These are phyloP conservation scores for Catharus bicknelli DNA, from an alignment of 2,113 vertebrate species.

Conservation along the genomic window DNA sequence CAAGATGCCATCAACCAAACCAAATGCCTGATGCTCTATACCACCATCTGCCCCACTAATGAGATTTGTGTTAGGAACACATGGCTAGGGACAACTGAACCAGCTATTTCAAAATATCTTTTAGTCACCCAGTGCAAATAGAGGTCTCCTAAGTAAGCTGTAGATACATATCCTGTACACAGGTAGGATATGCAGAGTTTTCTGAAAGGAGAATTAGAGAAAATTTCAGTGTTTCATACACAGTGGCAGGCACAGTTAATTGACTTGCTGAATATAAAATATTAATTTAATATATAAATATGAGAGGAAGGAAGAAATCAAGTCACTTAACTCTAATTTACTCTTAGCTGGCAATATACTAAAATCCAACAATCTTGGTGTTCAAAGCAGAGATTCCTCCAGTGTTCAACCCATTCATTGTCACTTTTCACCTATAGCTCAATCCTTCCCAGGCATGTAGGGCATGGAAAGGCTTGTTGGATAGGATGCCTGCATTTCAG, in stretches of 20 bases:
- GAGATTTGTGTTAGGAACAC: background rate
- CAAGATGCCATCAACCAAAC: background rate
- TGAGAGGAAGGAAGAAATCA: background rate
- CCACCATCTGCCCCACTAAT: rapidly evolving
- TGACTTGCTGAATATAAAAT: background rate
- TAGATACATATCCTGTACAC: background rate
- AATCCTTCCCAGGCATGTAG: background rate
- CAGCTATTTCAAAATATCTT: background rate
- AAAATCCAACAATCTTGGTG: background rate
- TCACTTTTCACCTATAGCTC: background rate
- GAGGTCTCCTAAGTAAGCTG: background rate
- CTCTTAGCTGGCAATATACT: background rate
- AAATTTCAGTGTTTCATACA: background rate
- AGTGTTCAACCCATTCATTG: background rate
- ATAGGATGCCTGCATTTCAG: background rate
- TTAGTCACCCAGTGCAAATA: background rate
- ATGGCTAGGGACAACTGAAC: background rate
- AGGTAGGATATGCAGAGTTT: background rate
- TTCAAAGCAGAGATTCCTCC: background rate
- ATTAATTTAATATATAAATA: background rate
- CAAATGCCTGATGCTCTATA: background rate
- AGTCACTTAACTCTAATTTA: background rate
- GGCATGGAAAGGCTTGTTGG: background rate
- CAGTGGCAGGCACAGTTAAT: background rate
- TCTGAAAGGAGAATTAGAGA: background rate